Evolutionary conservation across 1,140 invertebrate species (phyloP).

Genomic region (Elysia chlorotica): DNA sequence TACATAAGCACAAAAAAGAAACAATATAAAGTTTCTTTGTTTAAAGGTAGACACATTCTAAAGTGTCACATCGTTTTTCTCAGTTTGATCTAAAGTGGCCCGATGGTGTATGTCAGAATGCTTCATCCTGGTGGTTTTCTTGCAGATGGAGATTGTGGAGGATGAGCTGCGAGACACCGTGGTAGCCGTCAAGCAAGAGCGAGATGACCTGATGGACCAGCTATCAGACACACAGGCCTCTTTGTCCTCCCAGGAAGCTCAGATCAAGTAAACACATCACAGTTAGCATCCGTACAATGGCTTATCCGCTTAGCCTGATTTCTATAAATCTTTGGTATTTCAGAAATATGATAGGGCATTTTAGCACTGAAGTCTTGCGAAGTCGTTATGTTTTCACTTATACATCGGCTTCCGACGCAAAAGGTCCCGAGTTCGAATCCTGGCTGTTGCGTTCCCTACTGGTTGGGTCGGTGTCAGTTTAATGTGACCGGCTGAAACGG

Average conservation of each 20-base stretch:
- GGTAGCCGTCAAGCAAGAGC: slow-evolving; percentile 38
- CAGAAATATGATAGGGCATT: too few relatives aligned
- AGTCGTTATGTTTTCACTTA: too few relatives aligned
- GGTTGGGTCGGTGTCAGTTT: too few relatives aligned
- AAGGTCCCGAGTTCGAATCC: neutral
- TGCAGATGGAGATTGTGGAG: slow-evolving; percentile 45
- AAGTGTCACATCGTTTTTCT: neutral
- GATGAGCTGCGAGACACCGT: slow-evolving; percentile 46
- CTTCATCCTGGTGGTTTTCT: too few relatives aligned
- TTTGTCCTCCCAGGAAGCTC: slow-evolving; percentile 39
- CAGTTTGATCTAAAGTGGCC: too few relatives aligned
- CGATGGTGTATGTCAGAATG: too few relatives aligned
- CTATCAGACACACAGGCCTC: slow-evolving; percentile 35
- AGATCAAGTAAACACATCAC: slow-evolving; percentile 39
- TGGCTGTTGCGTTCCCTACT: too few relatives aligned
- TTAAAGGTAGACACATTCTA: neutral
- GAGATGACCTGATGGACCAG: slow-evolving; percentile 47
- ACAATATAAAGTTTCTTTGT: neutral
- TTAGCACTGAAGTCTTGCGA: too few relatives aligned
- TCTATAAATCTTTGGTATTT: too few relatives aligned
- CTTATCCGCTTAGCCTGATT: neutral
- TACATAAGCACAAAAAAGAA: neutral
- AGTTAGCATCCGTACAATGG: neutral
- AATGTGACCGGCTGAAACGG: too few relatives aligned
- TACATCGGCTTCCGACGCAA: neutral